Evolutionary conservation across 2,113 vertebrate species (phyloP), one percentile per base, ranked within the genome.

Genomic region (Erpornis zantholeuca): DNA sequence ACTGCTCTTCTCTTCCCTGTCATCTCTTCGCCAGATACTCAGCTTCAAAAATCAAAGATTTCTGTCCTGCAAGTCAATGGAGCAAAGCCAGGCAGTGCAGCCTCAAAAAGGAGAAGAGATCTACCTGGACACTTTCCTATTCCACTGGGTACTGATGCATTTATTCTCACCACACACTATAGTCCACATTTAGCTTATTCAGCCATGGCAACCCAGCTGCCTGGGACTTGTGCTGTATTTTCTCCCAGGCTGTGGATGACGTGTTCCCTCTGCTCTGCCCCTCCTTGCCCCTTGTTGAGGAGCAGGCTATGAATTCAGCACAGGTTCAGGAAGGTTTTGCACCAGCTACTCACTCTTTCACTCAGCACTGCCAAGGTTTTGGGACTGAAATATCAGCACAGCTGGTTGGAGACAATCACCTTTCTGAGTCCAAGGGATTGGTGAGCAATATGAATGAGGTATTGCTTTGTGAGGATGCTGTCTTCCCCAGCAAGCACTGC

Each of bases 121-220:
- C 64, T 80, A 95, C 91, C 86, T 86, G 76, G 76, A 73, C 72
- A 94, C 6, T 86, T 92, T 92, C 64, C 76, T 70, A 7, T 94
- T 97, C 88, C 3, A 1, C 60, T 77, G 72, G 60, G 82, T 83
- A 73, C 76, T 94, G 88, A 78, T 1, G 24, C 86, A 86, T 86
- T 92, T 86, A 84, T 96, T 90, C 86, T 93, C 64, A 91, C 80
- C 80, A 83, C 42, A 60, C 33, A 64, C 64, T 9, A 5, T 50
- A 35, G 25, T 71, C 68, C 86, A 68, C 47, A 81, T 96, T 88
- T 92, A 92, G 72, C 52, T 94, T 86, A 90, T 63, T 91, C 92
- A 94, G 61, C 89, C 91, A 81, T 84, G 72, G 92, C 73, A 96
- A 94, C 86, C 65, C 86, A 91, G 83, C 73, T 94, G 73, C 89